Conservation (phyloP, 1,140 invertebrate genomes). For the Trachymyrmex cornetzi region DNA sequence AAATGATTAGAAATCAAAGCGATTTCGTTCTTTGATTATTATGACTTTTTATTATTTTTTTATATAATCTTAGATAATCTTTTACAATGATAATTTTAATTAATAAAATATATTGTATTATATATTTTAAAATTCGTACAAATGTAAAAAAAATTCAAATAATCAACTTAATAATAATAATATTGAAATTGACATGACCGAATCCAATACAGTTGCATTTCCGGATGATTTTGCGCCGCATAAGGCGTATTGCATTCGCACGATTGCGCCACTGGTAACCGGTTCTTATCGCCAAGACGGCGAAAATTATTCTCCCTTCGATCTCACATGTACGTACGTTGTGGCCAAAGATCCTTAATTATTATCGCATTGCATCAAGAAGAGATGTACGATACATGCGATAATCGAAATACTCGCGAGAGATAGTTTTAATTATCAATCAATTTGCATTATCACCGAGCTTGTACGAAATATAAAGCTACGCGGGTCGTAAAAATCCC, state of each 20-base stretch:
- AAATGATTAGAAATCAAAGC: background rate
- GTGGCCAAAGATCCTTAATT: slow-evolving; percentile 66
- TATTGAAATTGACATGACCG: background rate
- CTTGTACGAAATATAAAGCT: background rate
- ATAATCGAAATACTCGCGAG: slow-evolving; percentile 44
- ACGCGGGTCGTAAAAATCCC: background rate
- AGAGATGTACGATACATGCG: slow-evolving; percentile 51
- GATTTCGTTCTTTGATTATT: background rate
- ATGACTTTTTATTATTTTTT: background rate
- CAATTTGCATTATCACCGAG: background rate
- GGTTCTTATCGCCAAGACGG: slow-evolving; percentile 52
- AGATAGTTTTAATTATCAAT: slow-evolving; percentile 21
- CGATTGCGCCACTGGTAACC: slow-evolving; percentile 57
- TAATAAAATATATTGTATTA: background rate
- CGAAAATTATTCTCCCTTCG: slow-evolving; percentile 73
- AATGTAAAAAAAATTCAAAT: background rate
- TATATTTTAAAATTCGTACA: background rate
- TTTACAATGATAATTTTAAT: background rate
- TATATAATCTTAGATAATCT: background rate
- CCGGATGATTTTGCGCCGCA: background rate
- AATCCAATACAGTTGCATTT: slow-evolving; percentile 1
- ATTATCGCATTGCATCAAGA: slow-evolving; percentile 63
- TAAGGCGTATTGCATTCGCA: slow-evolving; percentile 20
- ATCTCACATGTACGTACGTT: slow-evolving; percentile 24
- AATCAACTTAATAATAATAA: background rate